Evolutionary conservation across 2,888 invertebrate species (phyloP).

Genomic region (Cantharis rustica): DNA sequence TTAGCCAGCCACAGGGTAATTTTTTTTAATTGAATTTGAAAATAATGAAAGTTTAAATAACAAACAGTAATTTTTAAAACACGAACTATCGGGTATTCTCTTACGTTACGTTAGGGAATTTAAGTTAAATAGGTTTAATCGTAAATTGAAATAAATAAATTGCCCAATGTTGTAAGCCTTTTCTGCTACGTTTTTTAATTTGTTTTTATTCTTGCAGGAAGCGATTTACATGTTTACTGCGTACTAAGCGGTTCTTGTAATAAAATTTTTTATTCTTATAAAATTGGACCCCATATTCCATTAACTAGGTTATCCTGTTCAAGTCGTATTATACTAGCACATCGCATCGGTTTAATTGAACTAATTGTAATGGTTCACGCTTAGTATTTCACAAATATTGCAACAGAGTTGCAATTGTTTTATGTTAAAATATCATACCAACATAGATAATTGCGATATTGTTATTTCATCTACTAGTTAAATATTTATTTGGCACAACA

Average conservation of each 20-base stretch:
- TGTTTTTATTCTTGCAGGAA: neutral
- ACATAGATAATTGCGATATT: neutral
- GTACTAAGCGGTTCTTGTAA: neutral
- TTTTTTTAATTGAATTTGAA: neutral
- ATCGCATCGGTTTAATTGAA: neutral
- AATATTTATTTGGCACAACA: neutral
- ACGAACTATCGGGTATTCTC: neutral
- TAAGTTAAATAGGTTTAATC: neutral
- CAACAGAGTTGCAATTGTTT: neutral
- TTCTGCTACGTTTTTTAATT: neutral
- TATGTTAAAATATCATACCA: neutral
- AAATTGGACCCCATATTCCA: neutral
- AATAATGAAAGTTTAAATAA: neutral
- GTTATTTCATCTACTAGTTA: neutral
- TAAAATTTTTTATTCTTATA: neutral
- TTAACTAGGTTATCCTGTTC: neutral
- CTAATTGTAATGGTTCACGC: neutral
- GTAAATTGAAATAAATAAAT: neutral
- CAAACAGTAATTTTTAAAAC: neutral
- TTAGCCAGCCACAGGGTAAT: neutral
- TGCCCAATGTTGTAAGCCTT: neutral
- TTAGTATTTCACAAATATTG: neutral
- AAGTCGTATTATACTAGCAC: neutral
- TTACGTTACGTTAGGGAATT: neutral
- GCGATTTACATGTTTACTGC: neutral